These are phyloP conservation scores for Mellilla xanthometata DNA, from an alignment of 2,888 invertebrate species.

Conservation along the genomic window DNA sequence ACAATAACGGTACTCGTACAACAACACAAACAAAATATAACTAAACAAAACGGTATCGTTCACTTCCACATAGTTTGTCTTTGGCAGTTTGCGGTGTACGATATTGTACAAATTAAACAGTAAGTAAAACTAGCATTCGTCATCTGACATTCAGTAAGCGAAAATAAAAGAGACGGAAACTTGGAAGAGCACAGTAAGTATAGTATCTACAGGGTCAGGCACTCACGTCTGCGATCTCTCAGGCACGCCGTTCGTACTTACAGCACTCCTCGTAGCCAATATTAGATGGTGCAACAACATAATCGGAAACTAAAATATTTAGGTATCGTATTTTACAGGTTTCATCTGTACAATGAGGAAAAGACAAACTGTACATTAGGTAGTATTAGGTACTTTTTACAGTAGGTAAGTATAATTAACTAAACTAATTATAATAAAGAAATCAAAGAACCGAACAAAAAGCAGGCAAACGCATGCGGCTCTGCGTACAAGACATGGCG, in stretches of 20 bases:
- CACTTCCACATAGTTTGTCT: conserved; percentile 59
- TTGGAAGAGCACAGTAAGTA: conserved; percentile 43
- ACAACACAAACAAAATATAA: conserved; percentile 63
- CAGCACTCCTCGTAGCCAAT: conserved; percentile 87
- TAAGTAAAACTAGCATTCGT: conserved; percentile 55
- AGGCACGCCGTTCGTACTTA: conserved; percentile 57
- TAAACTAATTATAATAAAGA: conserved; percentile 81
- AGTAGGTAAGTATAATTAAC: conserved; percentile 56
- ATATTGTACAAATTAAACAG: conserved; percentile 43
- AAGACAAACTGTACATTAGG: conserved; percentile 79
- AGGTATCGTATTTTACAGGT: conserved; percentile 72
- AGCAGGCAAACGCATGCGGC: conserved; percentile 88
- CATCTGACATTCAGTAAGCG: conserved; percentile 72
- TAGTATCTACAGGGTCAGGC: conserved; percentile 47
- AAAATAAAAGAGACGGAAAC: conserved; percentile 67
- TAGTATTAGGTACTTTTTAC: conserved; percentile 72
- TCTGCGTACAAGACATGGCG: conserved; percentile 85
- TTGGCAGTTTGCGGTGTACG: conserved; percentile 46
- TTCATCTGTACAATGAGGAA: conserved; percentile 78
- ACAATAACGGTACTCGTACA: conserved; percentile 68
- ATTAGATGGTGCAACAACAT: conserved; percentile 87
- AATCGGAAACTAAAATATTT: conserved; percentile 86
- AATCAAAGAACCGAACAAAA: conserved; percentile 83
- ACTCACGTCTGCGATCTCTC: conserved; percentile 48
- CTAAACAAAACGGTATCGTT: conserved; percentile 53